phyloP scores from a whole-genome alignment of 1,140 invertebrate genomes.

The Pteromalus puparum region DNA sequence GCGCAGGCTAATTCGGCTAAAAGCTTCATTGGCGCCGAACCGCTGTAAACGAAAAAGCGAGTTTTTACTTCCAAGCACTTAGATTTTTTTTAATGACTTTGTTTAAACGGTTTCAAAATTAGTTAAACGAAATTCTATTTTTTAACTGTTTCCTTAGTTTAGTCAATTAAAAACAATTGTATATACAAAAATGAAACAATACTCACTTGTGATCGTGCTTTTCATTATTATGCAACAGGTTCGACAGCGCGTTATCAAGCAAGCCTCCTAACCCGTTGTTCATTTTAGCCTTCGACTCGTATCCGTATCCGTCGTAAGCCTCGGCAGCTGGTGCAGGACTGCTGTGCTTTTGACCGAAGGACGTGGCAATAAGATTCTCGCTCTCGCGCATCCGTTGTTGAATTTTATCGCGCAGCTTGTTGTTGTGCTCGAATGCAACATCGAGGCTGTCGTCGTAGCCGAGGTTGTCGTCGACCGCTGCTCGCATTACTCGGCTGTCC shows the following conservation, averaged over 20 bases:
- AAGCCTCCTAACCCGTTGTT: slow-evolving; percentile 63
- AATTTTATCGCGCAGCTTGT: slow-evolving; percentile 72
- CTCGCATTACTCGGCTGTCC: slow-evolving; percentile 58
- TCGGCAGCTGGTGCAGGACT: slow-evolving; percentile 7
- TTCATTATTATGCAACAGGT: slow-evolving; percentile 69
- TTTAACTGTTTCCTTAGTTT: no score
- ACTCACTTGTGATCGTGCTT: slow-evolving; percentile 73
- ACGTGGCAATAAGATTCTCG: slow-evolving; percentile 69
- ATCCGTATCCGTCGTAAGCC: neutral
- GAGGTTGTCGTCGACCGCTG: slow-evolving; percentile 58
- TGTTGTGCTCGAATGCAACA: slow-evolving; percentile 73
- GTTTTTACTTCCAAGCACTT: neutral
- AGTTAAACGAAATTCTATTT: no score
- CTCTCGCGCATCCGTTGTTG: slow-evolving; percentile 73
- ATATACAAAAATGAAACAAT: slow-evolving; percentile 30
- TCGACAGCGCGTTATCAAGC: slow-evolving; percentile 71
- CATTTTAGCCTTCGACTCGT: slow-evolving; percentile 64
- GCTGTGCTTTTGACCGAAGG: slow-evolving; percentile 64
- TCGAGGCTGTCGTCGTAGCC: slow-evolving; percentile 73
- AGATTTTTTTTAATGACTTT: neutral
- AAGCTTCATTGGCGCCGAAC: slow-evolving; percentile 72
- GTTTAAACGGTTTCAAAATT: neutral
- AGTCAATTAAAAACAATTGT: no score
- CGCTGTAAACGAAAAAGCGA: slow-evolving; percentile 12
- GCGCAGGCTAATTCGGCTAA: slow-evolving; percentile 73